A percentile compares a stretch with the other conserved stretches of the same genome.
Evolutionary conservation across 2,888 invertebrate species (phyloP).

Genomic region (Spodoptera picta): DNA sequence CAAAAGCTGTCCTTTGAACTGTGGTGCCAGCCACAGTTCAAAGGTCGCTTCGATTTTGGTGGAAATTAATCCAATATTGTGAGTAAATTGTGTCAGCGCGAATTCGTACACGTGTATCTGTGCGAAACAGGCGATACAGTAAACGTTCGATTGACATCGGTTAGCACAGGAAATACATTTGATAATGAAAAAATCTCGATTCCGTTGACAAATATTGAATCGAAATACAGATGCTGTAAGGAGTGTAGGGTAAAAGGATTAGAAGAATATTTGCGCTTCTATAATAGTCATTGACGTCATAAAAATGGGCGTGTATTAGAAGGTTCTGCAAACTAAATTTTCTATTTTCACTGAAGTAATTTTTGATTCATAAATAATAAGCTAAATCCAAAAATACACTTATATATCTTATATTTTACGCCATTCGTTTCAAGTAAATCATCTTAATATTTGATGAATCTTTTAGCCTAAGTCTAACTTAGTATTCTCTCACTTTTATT

Average conservation of each 20-base stretch:
- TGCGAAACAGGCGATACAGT: conserved; percentile 7
- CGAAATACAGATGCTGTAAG: not conserved
- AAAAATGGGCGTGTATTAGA: no score
- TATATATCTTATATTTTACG: not conserved
- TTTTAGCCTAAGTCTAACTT: conserved; percentile 14
- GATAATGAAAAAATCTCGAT: conserved; percentile 8
- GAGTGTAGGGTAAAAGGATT: not conserved
- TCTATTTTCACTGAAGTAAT: no score
- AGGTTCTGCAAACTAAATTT: no score
- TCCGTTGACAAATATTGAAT: not conserved
- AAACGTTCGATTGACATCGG: conserved; percentile 12
- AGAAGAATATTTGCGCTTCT: not conserved
- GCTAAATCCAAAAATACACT: not conserved
- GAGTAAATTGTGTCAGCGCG: conserved; percentile 44
- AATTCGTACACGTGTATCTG: conserved; percentile 21
- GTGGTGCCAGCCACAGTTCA: conserved; percentile 53
- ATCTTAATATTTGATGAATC: conserved; percentile 29
- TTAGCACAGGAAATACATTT: conserved; percentile 11
- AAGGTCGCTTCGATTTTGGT: conserved; percentile 60
- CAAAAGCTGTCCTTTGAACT: conserved; percentile 66
- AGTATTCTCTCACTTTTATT: conserved; percentile 20
- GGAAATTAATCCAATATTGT: conserved; percentile 63
- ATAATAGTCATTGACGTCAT: no score
- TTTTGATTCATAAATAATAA: not conserved
- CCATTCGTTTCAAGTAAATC: conserved; percentile 7